Base-by-base conservation (phyloP, 2,888 invertebrate species). In the Anoplius nigerrimus region DNA sequence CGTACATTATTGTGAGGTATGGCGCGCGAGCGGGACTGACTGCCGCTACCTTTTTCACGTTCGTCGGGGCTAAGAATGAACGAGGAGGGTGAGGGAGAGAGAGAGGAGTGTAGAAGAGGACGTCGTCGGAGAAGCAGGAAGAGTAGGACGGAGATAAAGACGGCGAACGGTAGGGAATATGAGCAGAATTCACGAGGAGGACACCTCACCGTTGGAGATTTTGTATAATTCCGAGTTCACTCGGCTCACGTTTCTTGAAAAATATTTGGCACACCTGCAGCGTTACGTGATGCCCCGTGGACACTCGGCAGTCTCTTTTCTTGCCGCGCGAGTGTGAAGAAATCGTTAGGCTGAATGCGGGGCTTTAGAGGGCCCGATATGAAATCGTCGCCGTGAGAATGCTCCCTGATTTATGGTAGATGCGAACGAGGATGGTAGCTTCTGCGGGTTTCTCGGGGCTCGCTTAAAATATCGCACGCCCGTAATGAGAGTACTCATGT, bases 231-330 rank as follows among this genome's bases (percentile, higher is more conserved):
- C 77, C 70, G 63, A 18, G 34, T 48, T 68, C 67, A 62, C 64
- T 62, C 27, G 64, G 56, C 48, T 71, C 68, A 55, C 66, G 61
- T 72, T 75, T 73, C 70, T 59, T 62, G 57, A 73, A 74, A 82
- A 77, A 81, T 78, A 81, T 82, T 81, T 73, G 69, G 62, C 65
- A 78, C 71, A 73, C 72, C 75, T 57, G 79, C 80, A 64, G 70
- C 60, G 80, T 80, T 78, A 79, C 80, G 78, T 80, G 79, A 78
- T 80, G 67, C 63, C 78, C 78, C 75, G 75, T 59, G 69, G 80
- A 70, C 73, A 72, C 66, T 53, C 74, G 54, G 71, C 42, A 27
- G 27, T 20, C 34, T 34, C 34, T 34, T 34, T 34, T 54, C 60
- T 21, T 74, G 71, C 69, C 62, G 63, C 51, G 56, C 52, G 61